Percentiles rank a stretch among this genome's conserved stretches.
These are phyloP conservation scores for Erebia ligea DNA, from an alignment of 2,888 invertebrate species.

Conservation along the genomic window DNA sequence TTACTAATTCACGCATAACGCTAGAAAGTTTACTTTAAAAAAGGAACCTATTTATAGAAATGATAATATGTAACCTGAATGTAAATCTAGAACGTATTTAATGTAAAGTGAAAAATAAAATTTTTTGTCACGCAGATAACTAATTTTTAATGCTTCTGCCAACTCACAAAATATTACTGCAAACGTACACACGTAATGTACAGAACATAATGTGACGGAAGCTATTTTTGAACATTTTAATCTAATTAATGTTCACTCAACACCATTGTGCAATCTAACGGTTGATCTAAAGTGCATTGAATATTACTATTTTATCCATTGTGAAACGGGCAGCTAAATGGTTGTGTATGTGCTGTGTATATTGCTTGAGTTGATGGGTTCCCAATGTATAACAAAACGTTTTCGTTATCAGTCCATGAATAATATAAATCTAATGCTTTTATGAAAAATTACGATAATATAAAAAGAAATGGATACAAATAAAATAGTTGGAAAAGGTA, in stretches of 20 bases:
- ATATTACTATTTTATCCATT: constrained; percentile 56
- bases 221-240: constrained; percentile 19
- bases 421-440: not conserved
- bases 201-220: constrained; percentile 3
- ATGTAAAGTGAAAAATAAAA: not conserved
- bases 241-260: constrained; percentile 30
- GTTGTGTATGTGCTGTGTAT: constrained; percentile 79
- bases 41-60: not conserved
- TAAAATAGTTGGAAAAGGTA: not conserved
- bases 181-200: not conserved
- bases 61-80: not conserved
- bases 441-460: not conserved
- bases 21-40: not conserved
- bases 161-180: not conserved
- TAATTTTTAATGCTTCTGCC: not conserved
- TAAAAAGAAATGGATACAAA: not conserved
- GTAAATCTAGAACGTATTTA: not conserved
- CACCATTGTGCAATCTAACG: constrained; percentile 60
- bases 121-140: too few species aligned
- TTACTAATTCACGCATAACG: not conserved
- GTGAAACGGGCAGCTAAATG: constrained; percentile 65
- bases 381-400: constrained; percentile 69
- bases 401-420: constrained; percentile 47
- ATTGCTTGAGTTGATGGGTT: constrained; percentile 66
- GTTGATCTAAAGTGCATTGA: constrained; percentile 67